Evolutionary conservation across 2,113 vertebrate species (phyloP), one percentile per base, ranked within the genome.

Genomic region (Lampris incognitus): DNA sequence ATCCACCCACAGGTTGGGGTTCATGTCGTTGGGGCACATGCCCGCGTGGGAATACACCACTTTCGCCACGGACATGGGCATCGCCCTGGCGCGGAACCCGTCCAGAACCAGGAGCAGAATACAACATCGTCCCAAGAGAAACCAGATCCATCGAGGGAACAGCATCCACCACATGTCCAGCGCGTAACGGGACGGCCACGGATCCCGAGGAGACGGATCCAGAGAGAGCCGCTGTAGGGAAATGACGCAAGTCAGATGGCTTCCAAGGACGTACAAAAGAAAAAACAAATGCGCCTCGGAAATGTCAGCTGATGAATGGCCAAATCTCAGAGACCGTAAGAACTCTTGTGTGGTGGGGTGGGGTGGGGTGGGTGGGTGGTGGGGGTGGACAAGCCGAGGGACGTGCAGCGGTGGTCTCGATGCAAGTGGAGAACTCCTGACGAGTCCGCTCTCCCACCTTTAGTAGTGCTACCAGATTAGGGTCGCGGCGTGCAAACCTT

Each of bases 1-100:
- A 0, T 99, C 98, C 77, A 99, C 98, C 98, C 98, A 99, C 85
- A 99, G 95, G 91, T 99, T 99, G 74, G 98, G 98, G 90, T 98
- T 99, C 95, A 99, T 96, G 80, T 99, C 98, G 83, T 99, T 99
- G 66, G 98, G 98, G 85, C 98, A 99, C 87, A 99, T 94, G 85
- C 98, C 98, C 0, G 97, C 97, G 0, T 99, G 98, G 44, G 98
- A 98, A 63, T 99, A 99, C 0, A 97, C 96, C 85, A 98, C 87
- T 4, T 97, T 97, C 0, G 97, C 95, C 39, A 96, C 89, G 0
- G 89, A 85, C 92, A 93, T 81, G 4, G 96, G 93, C 91, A 95
- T 92, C 1, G 94, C 95, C 74, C 72, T 75, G 56, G 91, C 92
- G 1, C 92, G 87, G 56, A 78, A 78, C 82, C 65, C 71, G 83